Percentiles rank a stretch among this genome's conserved stretches.
These are phyloP conservation scores for Mythimna albipuncta DNA, from an alignment of 2,888 invertebrate genomes.

Conservation along the genomic window DNA sequence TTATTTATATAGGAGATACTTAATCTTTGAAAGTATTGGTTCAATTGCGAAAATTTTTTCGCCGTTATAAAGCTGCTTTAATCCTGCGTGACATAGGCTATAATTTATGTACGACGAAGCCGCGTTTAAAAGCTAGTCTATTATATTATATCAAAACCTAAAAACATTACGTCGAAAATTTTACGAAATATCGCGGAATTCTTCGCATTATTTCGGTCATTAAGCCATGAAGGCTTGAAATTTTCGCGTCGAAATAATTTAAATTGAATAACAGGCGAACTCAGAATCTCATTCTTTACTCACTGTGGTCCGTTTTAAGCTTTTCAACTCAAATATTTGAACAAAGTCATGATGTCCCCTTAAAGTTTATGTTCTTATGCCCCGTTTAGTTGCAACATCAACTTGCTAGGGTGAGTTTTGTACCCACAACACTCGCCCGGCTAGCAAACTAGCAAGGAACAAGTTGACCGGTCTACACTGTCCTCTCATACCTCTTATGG, in stretches of 20 bases:
- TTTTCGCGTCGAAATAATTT: constrained; percentile 63
- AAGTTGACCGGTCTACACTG: too few relatives aligned
- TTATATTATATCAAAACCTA: constrained; percentile 1
- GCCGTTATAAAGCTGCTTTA: too few relatives aligned
- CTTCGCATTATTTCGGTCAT: constrained; percentile 44
- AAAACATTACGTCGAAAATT: constrained; percentile 31
- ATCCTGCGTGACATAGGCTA: too few relatives aligned
- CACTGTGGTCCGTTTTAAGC: constrained; percentile 74
- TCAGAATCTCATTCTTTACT: constrained; percentile 69
- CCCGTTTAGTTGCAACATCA: constrained; percentile 57
- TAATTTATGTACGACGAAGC: too few relatives aligned
- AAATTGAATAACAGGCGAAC: constrained; percentile 61
- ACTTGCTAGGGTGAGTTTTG: constrained; percentile 40
- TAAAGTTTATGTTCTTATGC: constrained; percentile 71
- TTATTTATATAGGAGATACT: too few relatives aligned
- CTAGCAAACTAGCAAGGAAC: neutral
- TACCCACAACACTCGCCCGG: too few relatives aligned
- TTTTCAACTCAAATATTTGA: constrained; percentile 81
- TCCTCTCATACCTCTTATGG: too few relatives aligned
- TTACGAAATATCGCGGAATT: constrained; percentile 23
- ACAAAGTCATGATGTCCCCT: constrained; percentile 73
- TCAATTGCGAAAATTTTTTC: too few relatives aligned
- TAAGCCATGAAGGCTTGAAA: constrained; percentile 39
- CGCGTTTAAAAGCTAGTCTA: too few relatives aligned
- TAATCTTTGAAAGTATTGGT: too few relatives aligned